Base-by-base conservation (phyloP, 2,113 vertebrate species). In the Cyprinodon brontotheroides region DNA sequence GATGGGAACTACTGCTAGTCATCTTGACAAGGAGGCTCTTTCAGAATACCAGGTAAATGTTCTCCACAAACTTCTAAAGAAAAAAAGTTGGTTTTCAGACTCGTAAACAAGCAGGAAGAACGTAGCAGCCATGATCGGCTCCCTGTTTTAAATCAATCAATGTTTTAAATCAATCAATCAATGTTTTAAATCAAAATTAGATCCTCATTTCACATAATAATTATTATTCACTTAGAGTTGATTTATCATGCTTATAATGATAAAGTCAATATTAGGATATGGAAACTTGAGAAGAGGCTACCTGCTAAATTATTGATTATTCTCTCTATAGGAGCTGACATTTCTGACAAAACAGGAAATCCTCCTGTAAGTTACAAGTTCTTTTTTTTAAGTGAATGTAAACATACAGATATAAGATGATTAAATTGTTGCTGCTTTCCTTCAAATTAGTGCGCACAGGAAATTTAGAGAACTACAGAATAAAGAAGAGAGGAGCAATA, bases 311-410 rank as follows among this genome's bases (percentile, higher is more conserved):
- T 6, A 39, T 3, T 66, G 1, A 57, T 17, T 37, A 2, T 53
- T 76, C 0, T 1, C 53, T 40, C 39, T 12, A 66, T 81, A 99
- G 97, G 97, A 98, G 87, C 93, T 98, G 93, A 98, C 97, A 17
- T 98, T 98, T 91, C 92, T 99, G 90, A 96, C 93, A 77, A 97
- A 97, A 89, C 97, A 96, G 91, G 97, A 99, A 93, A 98, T 99
- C 69, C 85, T 98, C 65, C 93, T 96, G 97, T 99, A 77, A 97
- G 97, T 96, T 68, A 64, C 11, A 12, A 63, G 1, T 22, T 61
- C 1, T 7, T 65, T 65, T 11, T 1, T 3, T 50, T 45, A 41
- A 57, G 11, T 1, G 5, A 39, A 57, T 14, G 13, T 7, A 15
- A 53, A 5, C 20, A 39, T 4, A 3, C 9, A 4, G 22, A 13